Evolutionary conservation across 2,113 vertebrate species (phyloP).

Genomic region (Benitochromis conjunctus): DNA sequence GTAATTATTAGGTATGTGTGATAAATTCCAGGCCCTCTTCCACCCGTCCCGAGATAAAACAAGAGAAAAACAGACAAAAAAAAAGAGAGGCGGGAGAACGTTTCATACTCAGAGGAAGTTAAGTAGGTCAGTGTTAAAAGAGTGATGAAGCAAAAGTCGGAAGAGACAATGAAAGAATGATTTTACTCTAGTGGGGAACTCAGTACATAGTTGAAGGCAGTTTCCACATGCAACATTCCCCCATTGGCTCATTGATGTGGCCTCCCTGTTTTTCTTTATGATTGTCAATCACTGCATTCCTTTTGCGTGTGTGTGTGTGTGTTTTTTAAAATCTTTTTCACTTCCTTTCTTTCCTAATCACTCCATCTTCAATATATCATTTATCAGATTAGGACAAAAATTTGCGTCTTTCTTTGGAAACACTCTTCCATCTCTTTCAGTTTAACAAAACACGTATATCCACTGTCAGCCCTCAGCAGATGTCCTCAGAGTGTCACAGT

Average conservation of each 20-base stretch:
- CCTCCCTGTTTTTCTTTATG: neutral
- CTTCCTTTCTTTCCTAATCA: neutral
- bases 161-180: neutral
- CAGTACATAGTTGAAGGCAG: neutral
- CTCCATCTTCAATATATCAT: neutral
- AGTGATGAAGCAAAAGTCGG: slow-evolving; percentile 2
- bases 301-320: neutral
- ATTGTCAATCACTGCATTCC: slow-evolving; percentile 5
- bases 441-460: neutral
- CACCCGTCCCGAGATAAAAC: slow-evolving; percentile 31
- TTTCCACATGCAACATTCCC: slow-evolving; percentile 3
- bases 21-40: slow-evolving; percentile 71
- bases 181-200: neutral
- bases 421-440: neutral
- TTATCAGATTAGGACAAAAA: neutral
- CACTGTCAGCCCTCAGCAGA: neutral
- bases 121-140: neutral
- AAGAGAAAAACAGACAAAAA: slow-evolving; percentile 21
- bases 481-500: neutral
- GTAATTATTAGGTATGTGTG: slow-evolving; percentile 76
- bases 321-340: neutral
- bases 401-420: neutral
- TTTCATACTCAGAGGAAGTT: slow-evolving; percentile 7
- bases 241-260: neutral
- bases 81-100: neutral